Evolutionary conservation across 2,888 invertebrate genomes (phyloP).

Genomic region (Lamellibrachia columna): DNA sequence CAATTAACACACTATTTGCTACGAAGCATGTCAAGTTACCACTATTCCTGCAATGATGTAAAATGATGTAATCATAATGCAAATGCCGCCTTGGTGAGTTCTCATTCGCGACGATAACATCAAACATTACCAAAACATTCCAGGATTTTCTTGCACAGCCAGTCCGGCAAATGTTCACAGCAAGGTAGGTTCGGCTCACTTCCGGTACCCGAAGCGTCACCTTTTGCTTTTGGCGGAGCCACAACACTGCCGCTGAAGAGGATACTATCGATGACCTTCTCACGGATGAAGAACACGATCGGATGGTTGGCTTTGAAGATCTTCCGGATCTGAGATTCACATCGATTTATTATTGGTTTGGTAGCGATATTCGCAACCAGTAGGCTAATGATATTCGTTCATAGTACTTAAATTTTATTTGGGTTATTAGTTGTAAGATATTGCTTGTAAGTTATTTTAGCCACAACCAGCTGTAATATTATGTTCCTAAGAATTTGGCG

Average conservation of each 20-base stretch:
- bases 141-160: not conserved
- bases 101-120: not conserved
- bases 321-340: not conserved
- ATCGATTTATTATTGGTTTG: conserved; percentile 24
- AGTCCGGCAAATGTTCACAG: not conserved
- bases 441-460: too few species aligned
- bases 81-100: too few species aligned
- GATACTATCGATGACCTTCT: conserved; percentile 29
- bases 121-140: not conserved
- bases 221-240: not conserved
- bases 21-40: too few species aligned
- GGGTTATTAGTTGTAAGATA: too few species aligned
- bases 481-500: too few species aligned
- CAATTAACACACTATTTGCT: too few species aligned
- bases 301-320: conserved; percentile 53
- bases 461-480: too few species aligned
- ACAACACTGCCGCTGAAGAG: conserved; percentile 33
- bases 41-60: too few species aligned
- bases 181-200: not conserved
- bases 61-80: too few species aligned
- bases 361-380: too few species aligned
- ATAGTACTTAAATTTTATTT: too few species aligned
- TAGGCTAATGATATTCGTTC: too few species aligned
- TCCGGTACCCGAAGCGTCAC: not conserved
- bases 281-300: conserved; percentile 57